A percentile compares a stretch with the other conserved stretches of the same genome.
These are phyloP conservation scores for Anastatus disparis DNA, from an alignment of 1,140 invertebrate species.

Conservation along the genomic window DNA sequence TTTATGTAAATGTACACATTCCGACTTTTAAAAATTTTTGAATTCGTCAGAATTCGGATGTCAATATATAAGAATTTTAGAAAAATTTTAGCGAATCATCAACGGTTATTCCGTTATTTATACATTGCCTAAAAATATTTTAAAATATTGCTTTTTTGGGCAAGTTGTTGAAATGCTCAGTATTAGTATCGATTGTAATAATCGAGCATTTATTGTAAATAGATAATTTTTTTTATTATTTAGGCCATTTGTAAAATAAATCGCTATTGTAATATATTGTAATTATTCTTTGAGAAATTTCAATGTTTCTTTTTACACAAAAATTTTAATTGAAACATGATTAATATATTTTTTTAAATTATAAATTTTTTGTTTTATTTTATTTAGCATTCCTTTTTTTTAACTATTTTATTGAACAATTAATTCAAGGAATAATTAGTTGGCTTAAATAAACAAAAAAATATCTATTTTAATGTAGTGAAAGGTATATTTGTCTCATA, in stretches of 20 bases:
- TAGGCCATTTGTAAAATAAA: neutral
- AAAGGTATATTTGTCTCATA: neutral
- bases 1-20: neutral
- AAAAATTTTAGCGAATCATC: neutral
- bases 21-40: slow-evolving; percentile 5
- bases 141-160: neutral
- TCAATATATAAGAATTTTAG: slow-evolving; percentile 12
- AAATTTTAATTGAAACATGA: too few species aligned
- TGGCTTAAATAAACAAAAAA: neutral
- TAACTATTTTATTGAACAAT: neutral
- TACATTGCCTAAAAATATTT: neutral
- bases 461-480: neutral
- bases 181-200: slow-evolving; percentile 9
- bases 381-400: neutral
- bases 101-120: neutral
- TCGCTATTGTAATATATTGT: neutral
- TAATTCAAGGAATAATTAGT: neutral
- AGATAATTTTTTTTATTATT: neutral
- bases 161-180: slow-evolving; percentile 9
- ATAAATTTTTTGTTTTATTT: neutral
- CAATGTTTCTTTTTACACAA: too few species aligned
- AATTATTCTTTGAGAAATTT: neutral
- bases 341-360: too few species aligned
- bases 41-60: neutral
- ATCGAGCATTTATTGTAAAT: neutral